phyloP scores from a whole-genome alignment of 2,797 vertebrate species.

The Pygocentrus nattereri region DNA sequence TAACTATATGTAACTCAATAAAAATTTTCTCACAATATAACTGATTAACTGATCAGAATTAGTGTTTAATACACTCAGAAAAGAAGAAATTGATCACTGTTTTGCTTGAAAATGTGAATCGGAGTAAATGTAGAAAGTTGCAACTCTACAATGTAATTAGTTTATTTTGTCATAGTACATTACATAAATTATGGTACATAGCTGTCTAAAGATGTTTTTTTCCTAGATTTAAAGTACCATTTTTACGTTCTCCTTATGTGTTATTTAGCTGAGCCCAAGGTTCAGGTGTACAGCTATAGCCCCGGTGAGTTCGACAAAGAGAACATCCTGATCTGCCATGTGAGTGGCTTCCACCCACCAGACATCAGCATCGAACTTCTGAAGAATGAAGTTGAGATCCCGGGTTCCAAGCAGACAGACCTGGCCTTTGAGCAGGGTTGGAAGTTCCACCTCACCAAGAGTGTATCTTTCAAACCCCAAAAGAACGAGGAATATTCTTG shows the following conservation, averaged over 20 bases:
- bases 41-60: too few species aligned
- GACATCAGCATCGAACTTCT: constrained; percentile 77
- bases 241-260: background rate
- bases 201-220: background rate
- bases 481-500: constrained; percentile 19
- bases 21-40: too few species aligned
- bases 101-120: too few species aligned
- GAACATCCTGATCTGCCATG: constrained; percentile 84
- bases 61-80: too few species aligned
- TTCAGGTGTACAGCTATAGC: constrained; percentile 79
- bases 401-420: constrained; percentile 59
- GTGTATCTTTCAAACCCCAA: constrained; percentile 58
- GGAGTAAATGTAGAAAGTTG: too few species aligned
- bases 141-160: too few species aligned
- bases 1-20: too few species aligned
- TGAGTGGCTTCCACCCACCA: constrained; percentile 84
- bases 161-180: too few species aligned
- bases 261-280: constrained; percentile 68
- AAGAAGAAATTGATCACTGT: too few species aligned
- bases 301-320: constrained; percentile 2
- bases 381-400: constrained; percentile 57
- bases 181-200: too few species aligned
- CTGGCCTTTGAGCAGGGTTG: constrained; percentile 85
- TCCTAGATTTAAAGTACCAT: background rate
- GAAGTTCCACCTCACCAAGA: constrained; percentile 84